These are phyloP conservation scores for Helogale parvula DNA, from an alignment of 2,113 vertebrate species.

Conservation along the genomic window DNA sequence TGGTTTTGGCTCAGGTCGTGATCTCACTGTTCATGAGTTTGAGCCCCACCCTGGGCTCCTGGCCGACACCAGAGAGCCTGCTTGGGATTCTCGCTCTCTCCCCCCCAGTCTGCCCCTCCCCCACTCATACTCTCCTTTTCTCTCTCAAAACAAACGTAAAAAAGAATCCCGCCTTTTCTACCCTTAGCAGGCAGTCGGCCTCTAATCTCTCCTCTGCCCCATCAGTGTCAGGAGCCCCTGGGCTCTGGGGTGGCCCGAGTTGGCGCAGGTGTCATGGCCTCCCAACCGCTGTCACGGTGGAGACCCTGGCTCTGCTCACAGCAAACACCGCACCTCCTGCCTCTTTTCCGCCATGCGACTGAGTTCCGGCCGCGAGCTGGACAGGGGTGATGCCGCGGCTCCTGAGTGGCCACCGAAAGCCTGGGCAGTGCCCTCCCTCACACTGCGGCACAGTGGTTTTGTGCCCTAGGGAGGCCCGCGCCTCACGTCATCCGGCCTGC, in stretches of 20 bases:
- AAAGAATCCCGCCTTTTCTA: neutral
- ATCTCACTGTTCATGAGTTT: too few species aligned
- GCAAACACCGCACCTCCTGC: neutral
- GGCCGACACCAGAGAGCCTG: too few species aligned
- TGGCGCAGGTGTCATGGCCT: neutral
- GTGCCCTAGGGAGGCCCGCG: neutral
- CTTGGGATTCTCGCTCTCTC: too few species aligned
- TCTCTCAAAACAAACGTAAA: too few species aligned
- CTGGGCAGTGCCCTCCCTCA: neutral
- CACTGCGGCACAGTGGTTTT: neutral
- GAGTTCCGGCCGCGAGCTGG: neutral
- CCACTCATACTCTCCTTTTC: too few species aligned
- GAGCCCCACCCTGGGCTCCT: too few species aligned
- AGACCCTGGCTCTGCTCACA: neutral
- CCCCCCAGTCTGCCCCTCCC: too few species aligned
- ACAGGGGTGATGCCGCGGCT: neutral
- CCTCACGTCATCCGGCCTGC: accelerated
- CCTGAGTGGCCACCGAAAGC: neutral
- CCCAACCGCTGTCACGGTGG: accelerated
- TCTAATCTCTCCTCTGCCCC: neutral
- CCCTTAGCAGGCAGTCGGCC: too few species aligned
- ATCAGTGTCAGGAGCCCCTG: neutral
- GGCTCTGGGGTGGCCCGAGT: accelerated
- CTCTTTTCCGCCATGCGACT: neutral
- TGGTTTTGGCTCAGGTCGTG: too few species aligned